A percentile compares a stretch with the other conserved stretches of the same genome.
Evolutionary conservation across 2,113 vertebrate genomes (phyloP).

Genomic region (Cyanoramphus novaezelandiae): DNA sequence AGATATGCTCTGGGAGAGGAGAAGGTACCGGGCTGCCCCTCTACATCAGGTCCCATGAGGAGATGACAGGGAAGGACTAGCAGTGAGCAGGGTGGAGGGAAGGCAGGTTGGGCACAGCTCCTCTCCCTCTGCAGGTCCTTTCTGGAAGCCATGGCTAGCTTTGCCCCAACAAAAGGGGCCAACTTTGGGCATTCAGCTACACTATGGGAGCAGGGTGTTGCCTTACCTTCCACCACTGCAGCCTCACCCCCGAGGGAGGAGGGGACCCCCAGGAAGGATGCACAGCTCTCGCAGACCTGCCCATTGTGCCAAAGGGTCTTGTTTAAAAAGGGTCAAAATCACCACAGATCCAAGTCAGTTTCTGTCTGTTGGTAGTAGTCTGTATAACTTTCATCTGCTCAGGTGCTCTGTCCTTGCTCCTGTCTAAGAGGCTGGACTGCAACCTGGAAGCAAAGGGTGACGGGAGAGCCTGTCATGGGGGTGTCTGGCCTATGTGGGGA

Average conservation of each 20-base stretch:
- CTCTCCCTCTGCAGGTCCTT: background rate
- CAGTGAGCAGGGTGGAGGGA: background rate
- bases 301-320: rapidly evolving
- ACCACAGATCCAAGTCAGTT: background rate
- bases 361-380: background rate
- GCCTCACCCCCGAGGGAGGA: background rate
- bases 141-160: background rate
- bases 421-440: background rate
- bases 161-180: background rate
- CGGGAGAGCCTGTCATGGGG: background rate
- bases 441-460: background rate
- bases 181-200: background rate
- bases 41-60: background rate
- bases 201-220: background rate
- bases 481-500: background rate
- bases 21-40: background rate
- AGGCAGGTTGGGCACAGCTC: background rate
- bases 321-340: background rate
- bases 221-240: rapidly evolving
- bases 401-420: background rate
- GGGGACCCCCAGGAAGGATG: background rate
- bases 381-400: background rate
- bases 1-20: background rate
- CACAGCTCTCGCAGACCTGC: background rate
- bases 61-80: background rate